These are phyloP conservation scores for Menura novaehollandiae DNA, from an alignment of 2,113 vertebrate genomes.

Conservation along the genomic window DNA sequence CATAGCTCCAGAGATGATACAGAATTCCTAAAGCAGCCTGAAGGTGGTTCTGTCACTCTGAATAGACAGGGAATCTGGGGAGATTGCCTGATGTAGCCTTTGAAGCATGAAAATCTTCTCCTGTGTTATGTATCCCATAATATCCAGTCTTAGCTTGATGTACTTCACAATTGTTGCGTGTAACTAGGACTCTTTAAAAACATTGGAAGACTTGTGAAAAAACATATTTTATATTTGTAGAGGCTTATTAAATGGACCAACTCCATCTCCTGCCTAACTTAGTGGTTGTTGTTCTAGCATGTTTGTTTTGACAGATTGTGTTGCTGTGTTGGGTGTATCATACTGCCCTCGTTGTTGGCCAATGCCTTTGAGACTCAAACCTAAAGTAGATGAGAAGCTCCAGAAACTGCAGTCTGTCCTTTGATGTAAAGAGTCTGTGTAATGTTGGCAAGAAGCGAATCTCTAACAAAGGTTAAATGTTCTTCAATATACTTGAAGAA, in stretches of 20 bases:
- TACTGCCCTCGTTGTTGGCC: fast-evolving
- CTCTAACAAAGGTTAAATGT: neutral
- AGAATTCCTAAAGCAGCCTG: conserved; percentile 10
- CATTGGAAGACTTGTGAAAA: neutral
- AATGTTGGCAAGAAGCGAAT: neutral
- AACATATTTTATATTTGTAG: neutral
- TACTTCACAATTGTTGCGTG: neutral
- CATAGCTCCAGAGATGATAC: neutral
- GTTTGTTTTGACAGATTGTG: neutral
- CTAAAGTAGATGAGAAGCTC: neutral
- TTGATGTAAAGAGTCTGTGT: neutral
- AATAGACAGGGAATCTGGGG: neutral
- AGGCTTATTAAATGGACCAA: neutral
- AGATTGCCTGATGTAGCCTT: neutral
- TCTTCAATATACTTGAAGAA: neutral
- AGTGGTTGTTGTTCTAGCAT: neutral
- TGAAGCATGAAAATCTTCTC: neutral
- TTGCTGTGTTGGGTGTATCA: neutral
- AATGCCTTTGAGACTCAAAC: neutral
- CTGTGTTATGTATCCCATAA: neutral
- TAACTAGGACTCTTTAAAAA: neutral
- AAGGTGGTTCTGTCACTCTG: neutral
- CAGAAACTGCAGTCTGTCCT: neutral
- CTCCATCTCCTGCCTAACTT: neutral
- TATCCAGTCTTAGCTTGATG: neutral